phyloP scores from a whole-genome alignment of 2,113 vertebrate species.

The Centropus unirufus region DNA sequence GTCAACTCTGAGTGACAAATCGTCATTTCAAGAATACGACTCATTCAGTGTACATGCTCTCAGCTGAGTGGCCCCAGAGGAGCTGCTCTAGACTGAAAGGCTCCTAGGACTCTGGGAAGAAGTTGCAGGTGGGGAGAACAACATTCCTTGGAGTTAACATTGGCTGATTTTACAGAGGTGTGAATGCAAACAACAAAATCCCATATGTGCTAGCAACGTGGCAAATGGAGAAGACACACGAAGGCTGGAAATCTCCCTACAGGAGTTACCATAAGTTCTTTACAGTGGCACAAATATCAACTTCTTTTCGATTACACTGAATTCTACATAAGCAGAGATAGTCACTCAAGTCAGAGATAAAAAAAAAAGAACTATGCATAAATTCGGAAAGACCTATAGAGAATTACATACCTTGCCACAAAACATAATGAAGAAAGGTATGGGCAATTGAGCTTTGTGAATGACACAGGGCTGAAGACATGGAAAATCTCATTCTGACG shows the following conservation, averaged over 20 bases:
- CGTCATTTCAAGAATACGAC: not conserved
- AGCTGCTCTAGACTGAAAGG: not conserved
- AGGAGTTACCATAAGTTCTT: not conserved
- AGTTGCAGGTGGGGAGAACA: not conserved
- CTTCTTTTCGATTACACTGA: not conserved
- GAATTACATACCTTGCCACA: not conserved
- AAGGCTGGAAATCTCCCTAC: not conserved
- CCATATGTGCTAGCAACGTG: not conserved
- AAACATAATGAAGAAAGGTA: not conserved
- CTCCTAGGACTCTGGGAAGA: not conserved
- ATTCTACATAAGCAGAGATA: not conserved
- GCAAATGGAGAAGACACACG: not conserved
- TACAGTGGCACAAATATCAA: not conserved
- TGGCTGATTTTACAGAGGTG: not conserved
- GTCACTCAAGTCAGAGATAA: not conserved
- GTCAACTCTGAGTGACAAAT: not conserved
- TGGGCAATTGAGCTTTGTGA: not conserved
- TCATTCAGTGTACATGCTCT: not conserved
- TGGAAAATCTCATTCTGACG: not conserved
- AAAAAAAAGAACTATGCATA: not conserved
- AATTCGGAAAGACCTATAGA: not conserved
- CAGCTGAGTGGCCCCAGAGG: not conserved
- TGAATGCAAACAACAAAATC: not conserved
- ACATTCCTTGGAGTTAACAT: not conserved
- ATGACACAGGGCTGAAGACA: not conserved